Percentiles rank a stretch among this genome's conserved stretches.
Conservation (phyloP, 2,797 vertebrate genomes). For the Meda fulgida region DNA sequence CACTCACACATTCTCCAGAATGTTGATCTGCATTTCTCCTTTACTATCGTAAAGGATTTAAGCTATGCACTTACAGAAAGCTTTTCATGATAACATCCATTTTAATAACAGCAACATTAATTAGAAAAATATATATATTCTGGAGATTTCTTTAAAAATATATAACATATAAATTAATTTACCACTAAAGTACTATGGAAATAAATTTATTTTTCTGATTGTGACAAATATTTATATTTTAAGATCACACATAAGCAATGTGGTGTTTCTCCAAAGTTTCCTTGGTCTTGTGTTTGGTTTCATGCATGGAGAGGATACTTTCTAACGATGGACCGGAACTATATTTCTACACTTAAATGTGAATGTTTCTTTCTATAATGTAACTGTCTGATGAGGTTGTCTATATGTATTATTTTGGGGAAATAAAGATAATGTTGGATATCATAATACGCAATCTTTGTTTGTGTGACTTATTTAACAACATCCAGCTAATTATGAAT, state of each 20-base stretch:
- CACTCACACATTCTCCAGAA: conserved; percentile 31
- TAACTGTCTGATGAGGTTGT: conserved; percentile 78
- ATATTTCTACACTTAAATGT: conserved; percentile 71
- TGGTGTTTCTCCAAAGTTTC: conserved; percentile 62
- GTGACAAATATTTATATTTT: conserved; percentile 59
- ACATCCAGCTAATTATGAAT: not conserved
- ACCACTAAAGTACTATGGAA: conserved; percentile 63
- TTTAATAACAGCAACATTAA: conserved; percentile 37
- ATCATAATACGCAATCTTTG: not conserved
- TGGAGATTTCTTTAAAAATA: conserved; percentile 62
- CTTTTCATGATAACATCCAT: conserved; percentile 50
- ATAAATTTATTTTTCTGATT: conserved; percentile 70
- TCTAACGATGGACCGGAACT: conserved; percentile 70
- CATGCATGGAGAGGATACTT: conserved; percentile 71
- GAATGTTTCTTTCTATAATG: conserved; percentile 77
- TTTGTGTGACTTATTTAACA: conserved; percentile 22
- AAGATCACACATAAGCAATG: conserved; percentile 42
- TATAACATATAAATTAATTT: conserved; percentile 57
- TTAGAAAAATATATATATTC: conserved; percentile 46
- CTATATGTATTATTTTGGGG: conserved; percentile 75
- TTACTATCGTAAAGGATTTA: conserved; percentile 53
- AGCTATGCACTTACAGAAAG: conserved; percentile 66
- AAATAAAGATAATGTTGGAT: conserved; percentile 73
- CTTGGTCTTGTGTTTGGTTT: conserved; percentile 67
- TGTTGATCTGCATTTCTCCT: conserved; percentile 46